A percentile compares a stretch with the other conserved stretches of the same genome.
Evolutionary conservation across 1,140 invertebrate genomes (phyloP).

Genomic region (Wiebesia pumilae): DNA sequence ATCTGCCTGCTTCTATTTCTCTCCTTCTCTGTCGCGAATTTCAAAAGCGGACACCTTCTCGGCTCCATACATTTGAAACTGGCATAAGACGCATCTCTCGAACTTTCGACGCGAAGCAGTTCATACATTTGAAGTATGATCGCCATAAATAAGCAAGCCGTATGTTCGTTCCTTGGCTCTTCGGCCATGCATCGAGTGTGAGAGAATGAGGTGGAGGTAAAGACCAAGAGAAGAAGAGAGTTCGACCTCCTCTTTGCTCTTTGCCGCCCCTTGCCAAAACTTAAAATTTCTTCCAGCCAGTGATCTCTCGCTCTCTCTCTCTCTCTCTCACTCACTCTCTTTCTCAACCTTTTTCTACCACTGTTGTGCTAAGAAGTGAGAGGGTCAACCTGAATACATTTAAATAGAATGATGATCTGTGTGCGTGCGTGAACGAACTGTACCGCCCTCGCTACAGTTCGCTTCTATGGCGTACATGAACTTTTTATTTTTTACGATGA

Average conservation of each 20-base stretch:
- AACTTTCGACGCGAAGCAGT: slow-evolving; percentile 75
- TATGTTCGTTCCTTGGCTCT: slow-evolving; percentile 71
- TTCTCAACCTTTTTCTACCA: neutral
- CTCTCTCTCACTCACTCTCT: slow-evolving; percentile 14
- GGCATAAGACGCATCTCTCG: slow-evolving; percentile 70
- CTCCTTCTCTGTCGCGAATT: neutral
- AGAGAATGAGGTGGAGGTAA: neutral
- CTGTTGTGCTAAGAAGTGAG: neutral
- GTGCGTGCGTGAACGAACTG: neutral
- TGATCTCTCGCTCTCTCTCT: neutral
- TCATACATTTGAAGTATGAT: slow-evolving; percentile 76
- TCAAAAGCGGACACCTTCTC: slow-evolving; percentile 6
- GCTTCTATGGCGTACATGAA: neutral
- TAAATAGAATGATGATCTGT: neutral
- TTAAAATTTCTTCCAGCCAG: slow-evolving; percentile 36
- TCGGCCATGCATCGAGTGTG: slow-evolving; percentile 55
- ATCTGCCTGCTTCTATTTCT: neutral
- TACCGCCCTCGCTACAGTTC: neutral
- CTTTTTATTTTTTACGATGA: neutral
- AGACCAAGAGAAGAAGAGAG: neutral
- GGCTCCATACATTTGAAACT: slow-evolving; percentile 71
- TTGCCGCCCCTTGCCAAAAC: slow-evolving; percentile 33
- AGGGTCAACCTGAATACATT: neutral
- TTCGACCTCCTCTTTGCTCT: slow-evolving; percentile 26
- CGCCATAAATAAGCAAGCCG: slow-evolving; percentile 74